Percentiles rank a stretch among this genome's conserved stretches.
Conservation (phyloP, 2,113 vertebrate species). For the Ariopsis seemanni region DNA sequence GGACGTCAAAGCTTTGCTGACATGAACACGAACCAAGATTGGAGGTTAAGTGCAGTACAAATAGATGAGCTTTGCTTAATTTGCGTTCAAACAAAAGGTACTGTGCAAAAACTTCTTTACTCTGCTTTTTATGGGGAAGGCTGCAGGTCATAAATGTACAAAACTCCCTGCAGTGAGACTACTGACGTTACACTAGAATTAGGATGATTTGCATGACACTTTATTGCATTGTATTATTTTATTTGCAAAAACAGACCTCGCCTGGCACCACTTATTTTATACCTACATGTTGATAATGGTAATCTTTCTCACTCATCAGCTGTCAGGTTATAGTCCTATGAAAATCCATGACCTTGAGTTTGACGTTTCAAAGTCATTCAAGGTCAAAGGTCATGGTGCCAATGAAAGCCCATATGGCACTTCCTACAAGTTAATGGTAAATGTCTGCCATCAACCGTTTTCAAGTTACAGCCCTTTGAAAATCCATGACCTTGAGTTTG, state of each 20-base stretch:
- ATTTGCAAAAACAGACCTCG: neutral
- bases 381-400: too few relatives aligned
- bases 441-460: too few relatives aligned
- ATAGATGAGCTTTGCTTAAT: conserved; percentile 16
- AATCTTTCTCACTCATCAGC: too few relatives aligned
- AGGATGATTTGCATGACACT: neutral
- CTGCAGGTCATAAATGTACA: neutral
- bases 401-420: too few relatives aligned
- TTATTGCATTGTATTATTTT: neutral
- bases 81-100: conserved; percentile 34
- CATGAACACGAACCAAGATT: conserved; percentile 2
- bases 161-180: neutral
- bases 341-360: too few relatives aligned
- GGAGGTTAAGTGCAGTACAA: neutral
- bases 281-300: too few relatives aligned
- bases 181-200: neutral
- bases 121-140: neutral
- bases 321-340: too few relatives aligned
- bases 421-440: too few relatives aligned
- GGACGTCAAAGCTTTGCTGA: neutral
- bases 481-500: too few relatives aligned
- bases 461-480: too few relatives aligned
- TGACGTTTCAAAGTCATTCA: too few relatives aligned
- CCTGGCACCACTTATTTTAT: too few relatives aligned
- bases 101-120: conserved; percentile 1